Evolutionary conservation across 1,140 invertebrate genomes (phyloP).

Genomic region (Heterodera carotae): DNA sequence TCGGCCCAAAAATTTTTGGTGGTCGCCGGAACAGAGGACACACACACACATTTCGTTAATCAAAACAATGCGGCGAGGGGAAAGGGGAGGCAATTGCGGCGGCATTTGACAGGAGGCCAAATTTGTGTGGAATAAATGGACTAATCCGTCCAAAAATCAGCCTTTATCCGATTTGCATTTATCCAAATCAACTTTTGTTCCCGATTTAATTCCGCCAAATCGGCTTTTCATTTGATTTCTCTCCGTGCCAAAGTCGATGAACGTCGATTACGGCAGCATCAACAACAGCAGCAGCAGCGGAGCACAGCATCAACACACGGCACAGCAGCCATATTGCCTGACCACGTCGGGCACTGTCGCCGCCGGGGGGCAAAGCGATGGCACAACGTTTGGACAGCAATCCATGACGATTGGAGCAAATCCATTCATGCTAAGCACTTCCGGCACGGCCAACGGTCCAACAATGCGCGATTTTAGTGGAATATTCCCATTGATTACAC

Average conservation of each 20-base stretch:
- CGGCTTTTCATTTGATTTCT: neutral
- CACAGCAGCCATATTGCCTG: neutral
- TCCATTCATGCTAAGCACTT: conserved; percentile 5
- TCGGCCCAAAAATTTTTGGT: conserved; percentile 1
- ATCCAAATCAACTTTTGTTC: neutral
- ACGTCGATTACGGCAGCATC: neutral
- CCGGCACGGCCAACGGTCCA: neutral
- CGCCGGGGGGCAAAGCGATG: neutral
- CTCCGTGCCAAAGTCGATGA: neutral
- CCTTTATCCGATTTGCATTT: neutral
- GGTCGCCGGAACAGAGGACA: neutral
- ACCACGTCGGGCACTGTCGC: neutral
- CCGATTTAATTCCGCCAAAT: conserved; percentile 5
- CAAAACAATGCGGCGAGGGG: neutral
- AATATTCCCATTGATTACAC: too few relatives aligned
- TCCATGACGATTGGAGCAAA: neutral
- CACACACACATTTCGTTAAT: neutral
- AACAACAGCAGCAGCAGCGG: neutral
- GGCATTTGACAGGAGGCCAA: too few relatives aligned
- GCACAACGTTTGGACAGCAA: neutral
- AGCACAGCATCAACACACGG: neutral
- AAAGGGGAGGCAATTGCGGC: neutral
- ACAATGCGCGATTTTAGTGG: neutral
- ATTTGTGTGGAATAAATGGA: neutral
- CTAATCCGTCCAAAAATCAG: conserved; percentile 5